These are phyloP conservation scores for Drosophila sucinea DNA, from an alignment of 1,140 invertebrate genomes.

Conservation along the genomic window DNA sequence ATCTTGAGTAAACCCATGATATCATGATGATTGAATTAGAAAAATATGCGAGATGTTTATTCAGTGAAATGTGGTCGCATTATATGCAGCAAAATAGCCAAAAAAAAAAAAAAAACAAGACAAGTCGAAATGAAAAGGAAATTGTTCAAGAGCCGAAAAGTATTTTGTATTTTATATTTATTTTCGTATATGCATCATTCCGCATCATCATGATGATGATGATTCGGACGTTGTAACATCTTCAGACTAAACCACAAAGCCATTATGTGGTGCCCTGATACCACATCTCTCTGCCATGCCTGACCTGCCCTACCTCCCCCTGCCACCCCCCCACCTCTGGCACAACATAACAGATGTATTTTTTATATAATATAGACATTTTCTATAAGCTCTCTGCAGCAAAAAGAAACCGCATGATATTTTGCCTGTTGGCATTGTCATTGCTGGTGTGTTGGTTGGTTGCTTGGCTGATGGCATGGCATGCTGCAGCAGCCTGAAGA, in stretches of 20 bases:
- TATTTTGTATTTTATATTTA: background rate
- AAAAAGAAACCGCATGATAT: conserved; percentile 58
- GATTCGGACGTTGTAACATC: conserved; percentile 25
- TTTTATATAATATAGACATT: conserved; percentile 70
- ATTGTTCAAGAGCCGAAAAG: background rate
- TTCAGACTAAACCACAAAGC: conserved; percentile 53
- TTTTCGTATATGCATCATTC: conserved; percentile 31
- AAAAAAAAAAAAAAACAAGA: too few relatives aligned
- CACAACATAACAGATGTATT: conserved; percentile 48
- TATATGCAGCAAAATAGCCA: background rate
- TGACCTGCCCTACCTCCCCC: background rate
- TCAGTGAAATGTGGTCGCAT: conserved; percentile 1
- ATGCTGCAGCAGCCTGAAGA: conserved; percentile 30
- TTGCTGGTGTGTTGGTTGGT: conserved; percentile 38
- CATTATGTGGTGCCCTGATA: conserved; percentile 31
- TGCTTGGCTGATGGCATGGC: background rate
- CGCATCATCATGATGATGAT: conserved; percentile 29
- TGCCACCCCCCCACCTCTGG: conserved; percentile 1
- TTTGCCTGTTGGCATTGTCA: conserved; percentile 71
- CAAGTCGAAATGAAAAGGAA: conserved; percentile 4
- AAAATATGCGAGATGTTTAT: background rate
- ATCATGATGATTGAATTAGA: conserved; percentile 1
- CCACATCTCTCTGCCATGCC: conserved; percentile 21
- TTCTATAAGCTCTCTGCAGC: conserved; percentile 34
- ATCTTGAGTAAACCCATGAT: background rate